A percentile compares a stretch with the other conserved stretches of the same genome.
phyloP scores from a whole-genome alignment of 2,113 vertebrate genomes.

The Atrichornis clamosus region DNA sequence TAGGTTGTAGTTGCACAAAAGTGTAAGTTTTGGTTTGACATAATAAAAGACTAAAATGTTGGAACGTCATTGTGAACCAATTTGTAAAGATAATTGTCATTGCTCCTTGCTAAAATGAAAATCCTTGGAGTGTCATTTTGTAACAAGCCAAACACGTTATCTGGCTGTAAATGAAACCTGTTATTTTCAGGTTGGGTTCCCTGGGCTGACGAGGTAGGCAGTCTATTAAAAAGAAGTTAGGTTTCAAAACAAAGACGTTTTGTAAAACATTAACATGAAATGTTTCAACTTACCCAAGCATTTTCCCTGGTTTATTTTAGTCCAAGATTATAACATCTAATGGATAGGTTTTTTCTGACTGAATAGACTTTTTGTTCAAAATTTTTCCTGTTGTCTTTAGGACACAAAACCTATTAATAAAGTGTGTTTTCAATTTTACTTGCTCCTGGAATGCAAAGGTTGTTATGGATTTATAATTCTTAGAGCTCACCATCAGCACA shows the following conservation, averaged over 20 bases:
- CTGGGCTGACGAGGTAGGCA: background rate
- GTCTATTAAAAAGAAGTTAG: background rate
- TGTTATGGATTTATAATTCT: background rate
- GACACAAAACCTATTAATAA: background rate
- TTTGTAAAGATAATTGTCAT: background rate
- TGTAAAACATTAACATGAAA: constrained; percentile 28
- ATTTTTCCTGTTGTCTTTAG: background rate
- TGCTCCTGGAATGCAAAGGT: background rate
- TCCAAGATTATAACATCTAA: background rate
- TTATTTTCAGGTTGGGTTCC: background rate
- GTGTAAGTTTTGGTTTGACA: background rate
- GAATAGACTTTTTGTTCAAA: background rate
- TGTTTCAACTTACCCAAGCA: constrained; percentile 16
- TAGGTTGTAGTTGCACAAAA: background rate
- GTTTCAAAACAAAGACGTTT: background rate
- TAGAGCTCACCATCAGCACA: background rate
- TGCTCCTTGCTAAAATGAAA: background rate
- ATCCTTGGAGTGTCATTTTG: background rate
- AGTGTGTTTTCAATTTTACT: background rate
- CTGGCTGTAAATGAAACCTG: background rate
- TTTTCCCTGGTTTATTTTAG: background rate
- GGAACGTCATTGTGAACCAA: background rate
- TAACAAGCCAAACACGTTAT: background rate
- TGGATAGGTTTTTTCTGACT: background rate
- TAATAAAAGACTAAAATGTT: background rate